These are phyloP conservation scores for Otocyon megalotis DNA, from an alignment of 2,113 vertebrate species.

Conservation along the genomic window DNA sequence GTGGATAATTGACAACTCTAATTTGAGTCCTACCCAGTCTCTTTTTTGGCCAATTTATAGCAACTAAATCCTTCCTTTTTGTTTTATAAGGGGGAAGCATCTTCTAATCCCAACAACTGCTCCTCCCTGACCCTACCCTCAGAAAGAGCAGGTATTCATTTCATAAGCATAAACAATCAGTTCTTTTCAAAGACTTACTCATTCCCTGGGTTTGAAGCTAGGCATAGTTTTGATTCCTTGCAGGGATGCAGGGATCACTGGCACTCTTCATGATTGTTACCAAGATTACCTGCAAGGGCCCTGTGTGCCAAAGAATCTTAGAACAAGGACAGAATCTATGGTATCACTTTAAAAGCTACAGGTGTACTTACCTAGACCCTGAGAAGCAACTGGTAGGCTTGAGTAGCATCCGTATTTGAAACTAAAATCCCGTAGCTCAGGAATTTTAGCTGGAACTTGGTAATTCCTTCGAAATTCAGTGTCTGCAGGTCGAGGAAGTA, in stretches of 20 bases:
- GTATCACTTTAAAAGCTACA: neutral
- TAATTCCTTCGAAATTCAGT: conserved; percentile 88
- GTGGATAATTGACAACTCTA: neutral
- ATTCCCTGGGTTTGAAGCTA: neutral
- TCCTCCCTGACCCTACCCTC: fast-evolving
- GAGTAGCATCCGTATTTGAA: conserved; percentile 84
- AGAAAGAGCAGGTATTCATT: neutral
- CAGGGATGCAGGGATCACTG: neutral
- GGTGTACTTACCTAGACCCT: conserved; percentile 86
- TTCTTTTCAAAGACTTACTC: neutral
- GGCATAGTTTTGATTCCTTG: neutral
- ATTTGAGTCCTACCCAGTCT: neutral
- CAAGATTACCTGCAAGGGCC: neutral
- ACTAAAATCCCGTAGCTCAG: conserved; percentile 82
- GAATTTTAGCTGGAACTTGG: conserved; percentile 79
- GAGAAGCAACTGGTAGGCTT: conserved; percentile 70
- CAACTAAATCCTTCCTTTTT: neutral
- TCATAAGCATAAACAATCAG: neutral
- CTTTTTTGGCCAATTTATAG: neutral
- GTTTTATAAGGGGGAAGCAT: neutral
- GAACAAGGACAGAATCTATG: neutral
- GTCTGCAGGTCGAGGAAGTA: conserved; percentile 66
- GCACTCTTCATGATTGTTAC: neutral
- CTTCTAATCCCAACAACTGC: neutral
- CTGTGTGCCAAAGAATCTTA: neutral